Conservation (phyloP, 23 tunicate species). For the Diplosoma virens region DNA sequence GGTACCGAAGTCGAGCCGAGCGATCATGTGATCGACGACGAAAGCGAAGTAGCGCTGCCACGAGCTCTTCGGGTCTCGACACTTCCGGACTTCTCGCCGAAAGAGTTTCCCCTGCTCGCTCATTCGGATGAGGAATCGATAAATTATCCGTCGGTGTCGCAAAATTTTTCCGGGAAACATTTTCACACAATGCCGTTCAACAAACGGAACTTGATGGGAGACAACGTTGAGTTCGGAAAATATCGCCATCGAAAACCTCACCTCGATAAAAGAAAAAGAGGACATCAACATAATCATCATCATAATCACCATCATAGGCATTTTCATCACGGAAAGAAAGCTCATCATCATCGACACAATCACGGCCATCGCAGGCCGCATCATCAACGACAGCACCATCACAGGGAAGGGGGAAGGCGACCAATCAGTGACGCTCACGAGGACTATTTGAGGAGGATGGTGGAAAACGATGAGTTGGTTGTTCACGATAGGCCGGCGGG, state of each 20-base stretch:
- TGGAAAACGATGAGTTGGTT: conserved; percentile 80
- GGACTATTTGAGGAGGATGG: conserved; percentile 70
- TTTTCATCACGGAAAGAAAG: neutral
- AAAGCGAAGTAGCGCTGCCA: conserved; percentile 25
- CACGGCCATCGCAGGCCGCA: conserved; percentile 33
- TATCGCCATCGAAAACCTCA: conserved; percentile 29
- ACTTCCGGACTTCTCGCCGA: conserved; percentile 33
- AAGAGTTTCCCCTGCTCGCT: conserved; percentile 81
- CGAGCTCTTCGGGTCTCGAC: conserved; percentile 32
- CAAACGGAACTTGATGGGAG: neutral
- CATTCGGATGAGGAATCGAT: conserved; percentile 84
- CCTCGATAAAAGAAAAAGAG: conserved; percentile 25
- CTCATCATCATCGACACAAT: conserved; percentile 33
- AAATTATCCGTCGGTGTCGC: conserved; percentile 81
- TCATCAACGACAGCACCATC: conserved; percentile 33
- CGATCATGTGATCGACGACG: conserved; percentile 38
- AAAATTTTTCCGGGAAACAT: conserved; percentile 26
- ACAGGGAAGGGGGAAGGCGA: conserved; percentile 29
- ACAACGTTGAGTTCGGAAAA: neutral
- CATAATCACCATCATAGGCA: conserved; percentile 39
- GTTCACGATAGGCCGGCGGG: conserved; percentile 14
- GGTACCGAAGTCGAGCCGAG: conserved; percentile 54
- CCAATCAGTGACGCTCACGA: conserved; percentile 62
- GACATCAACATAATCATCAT: conserved; percentile 18
- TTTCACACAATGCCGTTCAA: conserved; percentile 1